These are phyloP conservation scores for Xenopus borealis DNA, from an alignment of 2,113 vertebrate genomes.

Conservation along the genomic window DNA sequence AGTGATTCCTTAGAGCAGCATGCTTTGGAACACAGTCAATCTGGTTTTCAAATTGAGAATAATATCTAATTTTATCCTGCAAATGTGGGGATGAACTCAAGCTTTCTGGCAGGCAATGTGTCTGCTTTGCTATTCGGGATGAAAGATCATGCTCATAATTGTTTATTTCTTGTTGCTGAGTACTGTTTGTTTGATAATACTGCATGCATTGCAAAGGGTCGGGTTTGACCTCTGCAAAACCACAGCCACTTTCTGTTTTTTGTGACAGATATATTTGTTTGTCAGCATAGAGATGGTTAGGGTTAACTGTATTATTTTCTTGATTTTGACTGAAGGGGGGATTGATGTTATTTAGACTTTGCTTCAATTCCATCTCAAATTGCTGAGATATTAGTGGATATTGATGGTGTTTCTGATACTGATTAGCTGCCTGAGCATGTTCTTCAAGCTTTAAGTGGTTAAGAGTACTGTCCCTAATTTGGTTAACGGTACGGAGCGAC, in stretches of 20 bases:
- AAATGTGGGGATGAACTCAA: conserved; percentile 63
- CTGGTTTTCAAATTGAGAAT: conserved; percentile 62
- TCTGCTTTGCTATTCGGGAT: conserved; percentile 51
- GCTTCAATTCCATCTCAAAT: conserved; percentile 61
- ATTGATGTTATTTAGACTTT: conserved; percentile 55
- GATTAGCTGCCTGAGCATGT: conserved; percentile 58
- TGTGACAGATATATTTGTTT: conserved; percentile 54
- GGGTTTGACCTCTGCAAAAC: conserved; percentile 52
- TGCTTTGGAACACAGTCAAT: conserved; percentile 75
- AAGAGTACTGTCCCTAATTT: conserved; percentile 48
- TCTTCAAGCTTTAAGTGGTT: conserved; percentile 61
- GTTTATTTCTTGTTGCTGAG: conserved; percentile 65
- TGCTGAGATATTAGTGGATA: conserved; percentile 54
- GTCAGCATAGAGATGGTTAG: conserved; percentile 62
- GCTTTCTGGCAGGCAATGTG: conserved; percentile 61
- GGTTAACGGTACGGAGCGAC: conserved; percentile 48
- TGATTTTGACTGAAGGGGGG: conserved; percentile 53
- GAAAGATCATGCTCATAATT: conserved; percentile 57
- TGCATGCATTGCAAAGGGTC: conserved; percentile 62
- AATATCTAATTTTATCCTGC: conserved; percentile 59
- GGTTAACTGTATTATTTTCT: conserved; percentile 48
- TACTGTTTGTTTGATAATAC: conserved; percentile 68
- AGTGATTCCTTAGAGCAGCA: conserved; percentile 82
- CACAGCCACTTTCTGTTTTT: conserved; percentile 53
- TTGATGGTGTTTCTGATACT: conserved; percentile 64